Conservation (phyloP, 2,797 vertebrate species). For the Tenualosa thibaudeaui region DNA sequence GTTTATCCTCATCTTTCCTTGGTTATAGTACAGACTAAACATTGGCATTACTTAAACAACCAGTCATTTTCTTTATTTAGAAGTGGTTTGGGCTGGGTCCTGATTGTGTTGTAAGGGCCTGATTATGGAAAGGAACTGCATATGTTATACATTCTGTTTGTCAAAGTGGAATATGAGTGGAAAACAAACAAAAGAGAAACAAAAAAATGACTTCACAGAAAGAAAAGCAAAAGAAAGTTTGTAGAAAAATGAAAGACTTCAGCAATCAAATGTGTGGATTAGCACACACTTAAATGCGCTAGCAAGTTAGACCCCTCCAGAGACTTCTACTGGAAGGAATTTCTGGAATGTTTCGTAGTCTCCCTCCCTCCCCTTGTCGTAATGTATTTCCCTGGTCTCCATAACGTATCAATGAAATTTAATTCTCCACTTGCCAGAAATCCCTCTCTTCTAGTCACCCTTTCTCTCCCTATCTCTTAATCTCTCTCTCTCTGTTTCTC, state of each 20-base stretch:
- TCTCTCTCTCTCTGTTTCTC: background rate
- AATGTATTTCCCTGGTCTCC: conserved; percentile 49
- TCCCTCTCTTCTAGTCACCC: conserved; percentile 38
- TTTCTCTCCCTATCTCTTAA: background rate
- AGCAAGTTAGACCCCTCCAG: conserved; percentile 42
- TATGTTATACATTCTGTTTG: background rate
- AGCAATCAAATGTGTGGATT: conserved; percentile 35
- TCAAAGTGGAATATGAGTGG: background rate
- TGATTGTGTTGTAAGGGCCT: background rate
- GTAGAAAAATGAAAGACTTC: background rate
- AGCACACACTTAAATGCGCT: conserved; percentile 29
- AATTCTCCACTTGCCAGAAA: conserved; percentile 62
- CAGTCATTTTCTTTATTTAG: background rate
- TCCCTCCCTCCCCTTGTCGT: conserved; percentile 31
- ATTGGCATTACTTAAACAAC: background rate
- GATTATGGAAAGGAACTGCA: background rate
- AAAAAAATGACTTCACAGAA: background rate
- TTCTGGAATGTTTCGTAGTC: conserved; percentile 54
- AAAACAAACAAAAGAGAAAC: background rate
- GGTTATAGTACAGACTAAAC: background rate
- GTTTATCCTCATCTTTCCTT: background rate
- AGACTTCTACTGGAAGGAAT: conserved; percentile 58
- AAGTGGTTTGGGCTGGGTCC: background rate
- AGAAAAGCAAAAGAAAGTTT: background rate
- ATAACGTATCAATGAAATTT: conserved; percentile 51